Base-by-base conservation (phyloP, 1,140 invertebrate genomes). In the Campoletis sonorensis region DNA sequence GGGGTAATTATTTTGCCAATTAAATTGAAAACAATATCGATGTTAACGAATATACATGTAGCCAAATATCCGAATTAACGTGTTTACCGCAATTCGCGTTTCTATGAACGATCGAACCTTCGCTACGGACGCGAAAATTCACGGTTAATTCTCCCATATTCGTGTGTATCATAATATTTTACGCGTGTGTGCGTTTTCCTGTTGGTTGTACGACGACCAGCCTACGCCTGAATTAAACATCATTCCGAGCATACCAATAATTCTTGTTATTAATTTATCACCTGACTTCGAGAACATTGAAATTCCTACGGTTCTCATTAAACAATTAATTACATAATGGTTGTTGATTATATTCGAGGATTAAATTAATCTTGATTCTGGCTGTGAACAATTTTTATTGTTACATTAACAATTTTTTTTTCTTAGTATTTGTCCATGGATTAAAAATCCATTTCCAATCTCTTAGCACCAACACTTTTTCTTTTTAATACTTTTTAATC, bases 21-120 rank as follows among this genome's bases (percentile, higher is more conserved):
- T 58, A 58, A 58, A 58, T 58, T 58, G 54, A 58, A 58, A 58
- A 58, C 54, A 58, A 58, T 58, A 58, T 58, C 54, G 54, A n/a
- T 21, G 21, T 58, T 58, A n/a, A 58, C 21, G 21, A 58, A 58
- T 58, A 13, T 58, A n/a, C 54, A 58, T n/a, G 21, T 23, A 58
- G 21, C 54, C 54, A 64, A 23, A 64, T 26, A 54, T n/a, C 51
- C 51, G 61, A 13, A 15, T 64, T 64, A 64, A 64, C 21, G n/a
- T 23, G 23, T 64, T 27, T 27, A 64, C 61, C 61, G 23, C 61
- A 64, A 64, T 26, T 4, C 61, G 8, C 61, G 23, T 64, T 26
- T 26, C 61, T 64, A n/a, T 23, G 61, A 26, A 11, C n/a, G 21
- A 64, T 64, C 61, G 61, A 64, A 27, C 23, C 23, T 4, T 27